Evolutionary conservation across 92 coral and sea anemone species (phyloP), one percentile per base, ranked within the genome.

Genomic region (Meandrina meandrites): DNA sequence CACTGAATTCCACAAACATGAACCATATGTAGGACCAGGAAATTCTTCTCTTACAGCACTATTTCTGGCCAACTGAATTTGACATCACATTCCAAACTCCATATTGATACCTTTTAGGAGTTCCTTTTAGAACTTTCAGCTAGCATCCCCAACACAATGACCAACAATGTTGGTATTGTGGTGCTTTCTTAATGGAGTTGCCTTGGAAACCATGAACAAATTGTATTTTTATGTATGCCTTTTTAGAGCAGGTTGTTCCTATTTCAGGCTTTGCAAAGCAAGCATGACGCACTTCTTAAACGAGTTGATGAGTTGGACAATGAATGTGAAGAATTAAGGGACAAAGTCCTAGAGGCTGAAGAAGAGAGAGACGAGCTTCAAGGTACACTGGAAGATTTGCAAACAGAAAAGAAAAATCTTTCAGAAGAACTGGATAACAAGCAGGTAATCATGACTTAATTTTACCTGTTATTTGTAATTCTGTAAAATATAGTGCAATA

Each of bases 231-330:
- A n/a, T n/a, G n/a, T n/a, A n/a, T n/a, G n/a, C n/a, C n/a, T n/a
- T 54, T 54, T 54, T 54, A 54, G 5, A 54, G 22, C 22, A 54
- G 60, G 45, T 40, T 40, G 45, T 73, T 56, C 12, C 24, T 56
- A 42, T 73, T 51, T 22, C 48, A 96, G 99, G 98, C 98, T 12
- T 91, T 97, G 27, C 99, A 97, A 89, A 89, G 88, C 76, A 97
- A 97, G 53, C 99, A 97, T 48, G 99, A 97, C 32, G 82, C 98
- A 1, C 92, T 97, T 60, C 87, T 97, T 57, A 94, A 90, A 76
- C 88, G 98, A 90, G 90, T 97, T 15, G 99, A 97, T 80, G 98
- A 97, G 47, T 82, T 97, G 85, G 98, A 97, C 82, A 88, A 80
- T 37, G 98, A 95, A 75, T 97, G 99, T 75, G 99, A 97, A 73